Evolutionary conservation across 2,888 invertebrate species (phyloP).

Genomic region (Drosophila longiperda): DNA sequence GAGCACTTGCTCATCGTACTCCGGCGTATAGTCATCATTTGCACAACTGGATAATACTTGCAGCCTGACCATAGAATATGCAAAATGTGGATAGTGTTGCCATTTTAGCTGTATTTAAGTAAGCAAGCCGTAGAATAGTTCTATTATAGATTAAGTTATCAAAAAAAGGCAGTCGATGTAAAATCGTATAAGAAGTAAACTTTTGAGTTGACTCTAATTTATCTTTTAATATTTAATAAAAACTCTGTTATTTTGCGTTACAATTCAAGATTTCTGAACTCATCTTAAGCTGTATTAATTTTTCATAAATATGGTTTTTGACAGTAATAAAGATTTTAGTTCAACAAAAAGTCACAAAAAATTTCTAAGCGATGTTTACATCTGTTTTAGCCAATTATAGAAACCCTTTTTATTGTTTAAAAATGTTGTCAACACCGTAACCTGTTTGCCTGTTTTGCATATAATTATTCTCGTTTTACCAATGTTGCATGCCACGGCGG

Average conservation of each 20-base stretch:
- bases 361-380: background rate
- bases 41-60: conserved; percentile 9
- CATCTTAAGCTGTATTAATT: background rate
- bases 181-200: background rate
- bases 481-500: conserved; percentile 30
- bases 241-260: background rate
- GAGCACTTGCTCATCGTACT: background rate
- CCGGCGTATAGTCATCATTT: conserved; percentile 16
- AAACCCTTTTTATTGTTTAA: too few relatives aligned
- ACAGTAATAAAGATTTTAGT: background rate
- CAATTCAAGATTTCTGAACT: background rate
- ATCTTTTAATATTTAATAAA: background rate
- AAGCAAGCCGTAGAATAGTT: background rate
- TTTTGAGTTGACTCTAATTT: background rate
- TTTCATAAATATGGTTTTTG: background rate
- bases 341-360: background rate
- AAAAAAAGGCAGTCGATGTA: background rate
- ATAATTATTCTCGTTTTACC: conserved; percentile 16
- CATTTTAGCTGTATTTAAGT: background rate
- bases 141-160: background rate
- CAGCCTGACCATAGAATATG: background rate
- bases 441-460: background rate
- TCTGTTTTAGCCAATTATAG: background rate
- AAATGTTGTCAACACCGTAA: background rate
- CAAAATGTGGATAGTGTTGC: conserved; percentile 3